Conservation (phyloP, 2,888 invertebrate species). For the Syritta pipiens region DNA sequence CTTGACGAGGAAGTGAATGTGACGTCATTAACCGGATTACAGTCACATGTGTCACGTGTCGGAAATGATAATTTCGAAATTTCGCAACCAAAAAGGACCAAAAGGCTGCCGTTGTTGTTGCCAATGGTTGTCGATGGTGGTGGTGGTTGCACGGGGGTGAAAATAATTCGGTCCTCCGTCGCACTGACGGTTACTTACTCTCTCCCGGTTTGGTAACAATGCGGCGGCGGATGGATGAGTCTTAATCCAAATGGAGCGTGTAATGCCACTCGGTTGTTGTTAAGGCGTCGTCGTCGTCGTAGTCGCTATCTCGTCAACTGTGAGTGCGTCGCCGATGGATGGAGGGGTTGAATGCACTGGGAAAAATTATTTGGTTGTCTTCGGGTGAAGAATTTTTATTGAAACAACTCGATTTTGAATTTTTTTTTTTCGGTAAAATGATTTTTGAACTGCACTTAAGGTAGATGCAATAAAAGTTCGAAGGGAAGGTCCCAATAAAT, state of each 20-base stretch:
- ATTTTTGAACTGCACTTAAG: too few species aligned
- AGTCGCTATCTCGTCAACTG: too few species aligned
- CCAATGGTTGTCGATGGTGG: not conserved
- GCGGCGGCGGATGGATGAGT: conserved; percentile 14
- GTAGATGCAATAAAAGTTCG: too few species aligned
- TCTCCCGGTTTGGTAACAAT: not conserved
- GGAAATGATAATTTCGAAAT: conserved; percentile 62
- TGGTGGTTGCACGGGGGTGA: not conserved
- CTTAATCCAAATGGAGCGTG: conserved; percentile 43
- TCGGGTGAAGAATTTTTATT: too few species aligned
- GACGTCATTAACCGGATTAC: conserved; percentile 62
- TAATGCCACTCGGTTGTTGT: conserved; percentile 14
- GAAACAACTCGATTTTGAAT: too few species aligned
- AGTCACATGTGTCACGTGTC: conserved; percentile 69
- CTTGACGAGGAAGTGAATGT: conserved; percentile 29
- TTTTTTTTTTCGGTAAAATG: too few species aligned
- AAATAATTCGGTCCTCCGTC: not conserved
- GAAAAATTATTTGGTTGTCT: conserved; percentile 1
- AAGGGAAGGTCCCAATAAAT: too few species aligned
- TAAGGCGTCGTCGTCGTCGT: not conserved
- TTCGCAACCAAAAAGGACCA: conserved; percentile 33
- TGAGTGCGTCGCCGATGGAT: not conserved
- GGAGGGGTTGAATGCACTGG: conserved; percentile 13
- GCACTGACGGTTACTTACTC: not conserved
- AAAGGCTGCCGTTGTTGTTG: not conserved